These are phyloP conservation scores for Tetragnatha montana DNA, from an alignment of 2,888 invertebrate species.

Conservation along the genomic window DNA sequence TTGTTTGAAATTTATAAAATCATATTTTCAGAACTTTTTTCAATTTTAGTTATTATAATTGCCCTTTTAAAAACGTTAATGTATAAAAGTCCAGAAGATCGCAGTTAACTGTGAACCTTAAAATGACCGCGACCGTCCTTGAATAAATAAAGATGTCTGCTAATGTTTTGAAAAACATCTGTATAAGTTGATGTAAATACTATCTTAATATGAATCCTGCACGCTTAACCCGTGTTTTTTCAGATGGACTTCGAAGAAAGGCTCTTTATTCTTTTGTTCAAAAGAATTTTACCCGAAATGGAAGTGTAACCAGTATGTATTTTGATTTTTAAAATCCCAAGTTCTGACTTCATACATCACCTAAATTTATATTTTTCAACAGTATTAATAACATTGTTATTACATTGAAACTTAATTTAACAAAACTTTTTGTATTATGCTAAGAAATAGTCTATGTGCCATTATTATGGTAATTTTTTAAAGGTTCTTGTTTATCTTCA, in stretches of 20 bases:
- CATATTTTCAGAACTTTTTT: neutral
- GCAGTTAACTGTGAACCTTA: neutral
- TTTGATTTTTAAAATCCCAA: neutral
- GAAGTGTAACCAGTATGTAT: slow-evolving; percentile 51
- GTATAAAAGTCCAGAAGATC: neutral
- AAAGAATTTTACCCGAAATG: slow-evolving; percentile 14
- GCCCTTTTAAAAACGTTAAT: no score
- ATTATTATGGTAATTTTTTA: no score
- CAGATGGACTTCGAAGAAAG: neutral
- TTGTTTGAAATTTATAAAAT: neutral
- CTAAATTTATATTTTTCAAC: no score
- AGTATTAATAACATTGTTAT: no score
- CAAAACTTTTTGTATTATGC: no score
- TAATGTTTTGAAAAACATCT: neutral
- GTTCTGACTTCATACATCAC: no score
- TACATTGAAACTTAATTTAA: no score
- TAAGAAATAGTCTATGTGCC: no score
- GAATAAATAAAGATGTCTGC: neutral
- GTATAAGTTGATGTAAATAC: neutral
- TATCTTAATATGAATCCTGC: neutral
- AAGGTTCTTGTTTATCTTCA: no score
- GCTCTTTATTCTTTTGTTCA: neutral
- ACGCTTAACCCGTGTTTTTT: slow-evolving; percentile 13
- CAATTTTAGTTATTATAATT: no score
- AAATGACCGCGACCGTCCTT: slow-evolving; percentile 3